Evolutionary conservation across 2,888 invertebrate species (phyloP), one percentile per base, ranked within the genome.

Genomic region (Nomada ruficornis): DNA sequence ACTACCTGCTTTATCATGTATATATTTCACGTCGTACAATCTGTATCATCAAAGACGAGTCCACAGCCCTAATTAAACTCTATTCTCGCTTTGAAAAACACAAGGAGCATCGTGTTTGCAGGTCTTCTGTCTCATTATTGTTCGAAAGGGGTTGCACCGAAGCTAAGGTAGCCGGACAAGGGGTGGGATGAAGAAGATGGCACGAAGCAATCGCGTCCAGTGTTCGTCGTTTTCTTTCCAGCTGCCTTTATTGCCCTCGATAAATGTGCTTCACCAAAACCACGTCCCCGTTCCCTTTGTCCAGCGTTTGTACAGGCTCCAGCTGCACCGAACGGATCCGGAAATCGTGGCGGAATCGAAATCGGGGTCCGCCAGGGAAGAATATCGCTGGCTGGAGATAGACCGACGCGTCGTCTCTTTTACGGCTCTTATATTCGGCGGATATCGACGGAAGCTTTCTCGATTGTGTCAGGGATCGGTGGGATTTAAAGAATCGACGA

Each of bases 181-280:
- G 44, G 59, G 18, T 29, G 54, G 13, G 9, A 44, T 42, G 29
- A 67, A 65, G n/a, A 59, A 47, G n/a, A 68, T 29, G 26, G 23
- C 11, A 60, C 54, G 44, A 54, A 52, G 76, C 78, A 75, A 78
- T 83, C 64, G 83, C 68, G 59, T 55, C 76, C 76, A 52, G 80
- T 64, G 55, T 36, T 67, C 83, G 74, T 59, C 72, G 73, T 81
- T 85, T 80, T 74, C 80, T 36, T 54, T 59, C 76, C 65, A 55
- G 57, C 71, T 63, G 67, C 76, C 71, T 87, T 86, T 86, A 87
- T 86, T 87, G 82, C 87, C 59, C 26, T 26, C 77, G 82, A 75
- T 87, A 86, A 86, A 87, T 77, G 85, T 87, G 84, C 80, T 86
- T 86, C 81, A 79, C 71, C 73, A 71, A 42, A 36, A 57, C 54